phyloP scores from a whole-genome alignment of 2,113 vertebrate genomes.

The Apaloderma vittatum region DNA sequence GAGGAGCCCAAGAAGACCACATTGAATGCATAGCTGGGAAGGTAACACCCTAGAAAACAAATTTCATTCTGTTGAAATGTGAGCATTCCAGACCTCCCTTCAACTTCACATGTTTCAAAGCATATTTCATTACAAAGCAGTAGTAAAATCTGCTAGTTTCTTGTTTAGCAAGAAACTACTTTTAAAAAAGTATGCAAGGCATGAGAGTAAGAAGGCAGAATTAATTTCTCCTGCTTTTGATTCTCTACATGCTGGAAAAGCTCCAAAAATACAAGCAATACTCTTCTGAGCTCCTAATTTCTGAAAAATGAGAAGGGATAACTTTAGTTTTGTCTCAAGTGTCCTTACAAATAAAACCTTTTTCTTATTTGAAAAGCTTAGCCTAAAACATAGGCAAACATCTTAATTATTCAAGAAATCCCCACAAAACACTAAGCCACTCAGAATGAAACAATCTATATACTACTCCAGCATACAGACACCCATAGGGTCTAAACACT shows the following conservation, averaged over 20 bases:
- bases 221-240: background rate
- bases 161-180: background rate
- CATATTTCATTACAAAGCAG: background rate
- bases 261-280: background rate
- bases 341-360: background rate
- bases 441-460: background rate
- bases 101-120: background rate
- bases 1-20: constrained; percentile 97
- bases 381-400: background rate
- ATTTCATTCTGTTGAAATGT: background rate
- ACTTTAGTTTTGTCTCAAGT: background rate
- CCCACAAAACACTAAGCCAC: background rate
- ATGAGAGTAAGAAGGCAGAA: background rate
- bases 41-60: constrained; percentile 89
- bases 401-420: background rate
- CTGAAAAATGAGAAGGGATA: background rate
- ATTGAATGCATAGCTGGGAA: constrained; percentile 98
- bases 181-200: background rate
- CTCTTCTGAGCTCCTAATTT: background rate
- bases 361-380: background rate
- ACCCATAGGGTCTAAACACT: background rate
- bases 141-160: background rate
- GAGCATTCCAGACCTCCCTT: background rate
- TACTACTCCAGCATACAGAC: background rate
- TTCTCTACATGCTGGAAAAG: background rate